A percentile compares a stretch with the other conserved stretches of the same genome.
Evolutionary conservation across 2,797 vertebrate species (phyloP).

Genomic region (Pachyuromys duprasi): DNA sequence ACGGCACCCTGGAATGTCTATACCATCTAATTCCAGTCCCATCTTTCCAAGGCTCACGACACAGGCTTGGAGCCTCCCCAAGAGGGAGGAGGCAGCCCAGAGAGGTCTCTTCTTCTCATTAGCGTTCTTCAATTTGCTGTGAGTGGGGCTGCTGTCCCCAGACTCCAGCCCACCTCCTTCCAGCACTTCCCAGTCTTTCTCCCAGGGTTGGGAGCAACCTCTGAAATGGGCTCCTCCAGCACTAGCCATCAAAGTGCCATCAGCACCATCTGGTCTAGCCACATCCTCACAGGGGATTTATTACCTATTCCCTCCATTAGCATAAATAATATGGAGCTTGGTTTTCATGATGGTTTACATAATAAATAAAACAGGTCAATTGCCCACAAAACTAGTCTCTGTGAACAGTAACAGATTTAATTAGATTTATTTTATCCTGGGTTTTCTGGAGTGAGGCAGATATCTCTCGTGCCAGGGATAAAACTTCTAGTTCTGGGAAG

Average conservation of each 20-base stretch:
- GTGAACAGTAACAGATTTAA: constrained; percentile 84
- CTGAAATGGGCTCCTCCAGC: constrained; percentile 67
- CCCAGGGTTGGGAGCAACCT: constrained; percentile 5
- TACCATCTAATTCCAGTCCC: constrained; percentile 32
- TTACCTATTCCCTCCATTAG: constrained; percentile 87
- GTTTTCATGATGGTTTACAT: constrained; percentile 85
- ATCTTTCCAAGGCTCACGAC: constrained; percentile 43
- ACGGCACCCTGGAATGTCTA: not conserved
- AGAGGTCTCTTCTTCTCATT: constrained; percentile 68
- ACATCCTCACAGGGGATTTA: constrained; percentile 82
- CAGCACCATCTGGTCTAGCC: constrained; percentile 84
- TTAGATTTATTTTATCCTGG: constrained; percentile 82
- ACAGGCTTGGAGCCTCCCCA: constrained; percentile 59
- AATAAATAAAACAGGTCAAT: constrained; percentile 86
- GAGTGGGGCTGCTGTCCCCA: not conserved
- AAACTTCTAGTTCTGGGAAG: constrained; percentile 78
- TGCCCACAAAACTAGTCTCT: constrained; percentile 84
- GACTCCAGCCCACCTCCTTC: not conserved
- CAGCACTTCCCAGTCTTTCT: constrained; percentile 42
- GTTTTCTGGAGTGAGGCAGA: constrained; percentile 78
- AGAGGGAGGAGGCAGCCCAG: constrained; percentile 52
- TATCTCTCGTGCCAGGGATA: constrained; percentile 77
- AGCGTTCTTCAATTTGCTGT: constrained; percentile 65
- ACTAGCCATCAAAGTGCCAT: constrained; percentile 83
- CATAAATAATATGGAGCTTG: constrained; percentile 87